Conservation (phyloP, 2,113 vertebrate species). For the Trachemys scripta region DNA sequence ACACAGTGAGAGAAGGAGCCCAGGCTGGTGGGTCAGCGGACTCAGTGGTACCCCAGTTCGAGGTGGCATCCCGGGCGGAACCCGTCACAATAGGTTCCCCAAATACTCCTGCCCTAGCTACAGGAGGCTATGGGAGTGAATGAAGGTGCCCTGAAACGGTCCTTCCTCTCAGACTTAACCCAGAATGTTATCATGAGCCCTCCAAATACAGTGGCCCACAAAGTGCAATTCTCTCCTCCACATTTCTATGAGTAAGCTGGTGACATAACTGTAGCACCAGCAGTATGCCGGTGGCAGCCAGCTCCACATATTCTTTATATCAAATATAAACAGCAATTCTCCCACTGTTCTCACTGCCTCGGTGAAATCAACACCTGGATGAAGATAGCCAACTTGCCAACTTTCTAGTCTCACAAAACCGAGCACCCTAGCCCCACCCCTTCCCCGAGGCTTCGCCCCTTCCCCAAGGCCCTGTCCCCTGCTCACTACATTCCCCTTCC, state of each 20-base stretch:
- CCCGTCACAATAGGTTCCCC: not conserved
- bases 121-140: not conserved
- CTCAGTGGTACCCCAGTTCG: too few species aligned
- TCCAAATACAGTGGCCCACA: not conserved
- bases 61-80: too few species aligned
- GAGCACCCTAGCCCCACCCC: too few species aligned
- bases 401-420: too few species aligned
- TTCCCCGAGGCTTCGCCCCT: too few species aligned
- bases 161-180: not conserved
- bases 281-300: not conserved
- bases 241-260: not conserved
- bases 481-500: too few species aligned
- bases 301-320: not conserved
- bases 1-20: too few species aligned
- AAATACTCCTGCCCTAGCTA: accelerated
- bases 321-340: not conserved
- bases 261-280: not conserved
- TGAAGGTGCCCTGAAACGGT: not conserved
- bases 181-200: not conserved
- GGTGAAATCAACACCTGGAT: conserved; percentile 5
- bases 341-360: conserved; percentile 2
- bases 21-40: too few species aligned
- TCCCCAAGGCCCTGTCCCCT: too few species aligned
- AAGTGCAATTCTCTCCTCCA: not conserved
- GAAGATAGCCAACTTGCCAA: too few species aligned